Base-by-base conservation (phyloP, 2,113 vertebrate genomes). In the Seriola dumerili region DNA sequence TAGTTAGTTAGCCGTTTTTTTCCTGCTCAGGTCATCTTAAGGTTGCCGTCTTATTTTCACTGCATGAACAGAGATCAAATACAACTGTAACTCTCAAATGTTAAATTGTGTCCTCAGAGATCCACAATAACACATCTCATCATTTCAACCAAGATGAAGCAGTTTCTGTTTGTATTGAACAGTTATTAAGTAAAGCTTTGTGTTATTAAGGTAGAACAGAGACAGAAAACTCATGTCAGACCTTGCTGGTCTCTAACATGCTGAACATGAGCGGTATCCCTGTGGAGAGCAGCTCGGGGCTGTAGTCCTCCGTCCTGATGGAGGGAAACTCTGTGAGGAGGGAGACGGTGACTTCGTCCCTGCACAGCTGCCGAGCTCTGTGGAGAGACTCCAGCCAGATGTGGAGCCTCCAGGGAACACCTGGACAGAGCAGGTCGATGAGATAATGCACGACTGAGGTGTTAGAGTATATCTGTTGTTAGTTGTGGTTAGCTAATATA, bases 391-490 rank as follows among this genome's bases (percentile, higher is more conserved):
- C 95, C 2, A 98, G 95, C 98, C 98, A 99, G 77, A 96, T 94
- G 0, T 99, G 97, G 38, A 97, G 94, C 91, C 96, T 97, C 98
- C 98, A 99, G 10, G 97, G 96, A n/a, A 99, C 96, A 9, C 98
- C 98, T 99, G 88, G 54, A 55, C 17, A 44, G 7, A 71, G 54
- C 54, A 34, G 23, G 55, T 3, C 29, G 29, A 25, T 3, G 32
- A 5, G 44, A 40, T 19, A 23, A 13, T 17, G 5, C 21, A 66
- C 14, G n/a, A 55, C 25, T 8, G 3, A 8, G 50, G 13, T 46
- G 13, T 46, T 14, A 46, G 44, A 5, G 14, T 46, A 16, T 5
- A 1, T 16, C 1, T 14, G 14, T 10, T 42, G 40, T 11, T 6
- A 36, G 34, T 6, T 36, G 34, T 34, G 34, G 13, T 16, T 46